Evolutionary conservation across 1,140 invertebrate species (phyloP).

Genomic region (Anthonomus grandis): DNA sequence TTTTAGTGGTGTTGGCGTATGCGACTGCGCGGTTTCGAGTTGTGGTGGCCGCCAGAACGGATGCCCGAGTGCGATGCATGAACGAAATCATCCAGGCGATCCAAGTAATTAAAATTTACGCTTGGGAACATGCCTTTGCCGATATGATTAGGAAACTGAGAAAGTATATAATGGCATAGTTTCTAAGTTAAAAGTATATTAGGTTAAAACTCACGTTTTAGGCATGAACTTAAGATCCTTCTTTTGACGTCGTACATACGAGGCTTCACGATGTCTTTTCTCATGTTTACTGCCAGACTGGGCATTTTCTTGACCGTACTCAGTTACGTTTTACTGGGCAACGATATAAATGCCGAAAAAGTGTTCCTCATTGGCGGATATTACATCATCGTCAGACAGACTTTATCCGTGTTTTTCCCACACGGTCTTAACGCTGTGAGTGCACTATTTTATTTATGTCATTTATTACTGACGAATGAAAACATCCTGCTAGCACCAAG

Average conservation of each 20-base stretch:
- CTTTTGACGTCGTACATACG: conserved; percentile 67
- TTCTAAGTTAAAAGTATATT: neutral
- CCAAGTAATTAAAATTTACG: conserved; percentile 84
- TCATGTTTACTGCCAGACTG: conserved; percentile 69
- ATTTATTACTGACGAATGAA: conserved; percentile 1
- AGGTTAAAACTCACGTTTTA: conserved; percentile 39
- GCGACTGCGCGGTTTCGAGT: conserved; percentile 52
- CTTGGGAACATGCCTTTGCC: conserved; percentile 81
- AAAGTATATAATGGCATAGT: too few species aligned
- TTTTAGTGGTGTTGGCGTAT: conserved; percentile 35
- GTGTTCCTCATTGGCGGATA: conserved; percentile 69
- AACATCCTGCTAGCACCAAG: neutral
- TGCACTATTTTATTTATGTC: conserved; percentile 2
- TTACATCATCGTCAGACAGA: conserved; percentile 67
- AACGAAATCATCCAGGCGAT: conserved; percentile 56
- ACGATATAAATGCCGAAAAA: conserved; percentile 68
- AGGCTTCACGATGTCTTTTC: conserved; percentile 69
- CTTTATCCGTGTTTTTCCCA: conserved; percentile 59
- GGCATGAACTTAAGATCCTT: conserved; percentile 64
- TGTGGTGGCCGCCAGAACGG: conserved; percentile 54
- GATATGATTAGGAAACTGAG: conserved; percentile 47
- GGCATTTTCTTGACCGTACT: conserved; percentile 75
- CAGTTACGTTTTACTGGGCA: conserved; percentile 64
- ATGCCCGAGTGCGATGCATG: conserved; percentile 61
- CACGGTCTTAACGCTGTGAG: conserved; percentile 27